Base-by-base conservation (phyloP, 2,888 invertebrate genomes). In the Trichacis sp. region DNA sequence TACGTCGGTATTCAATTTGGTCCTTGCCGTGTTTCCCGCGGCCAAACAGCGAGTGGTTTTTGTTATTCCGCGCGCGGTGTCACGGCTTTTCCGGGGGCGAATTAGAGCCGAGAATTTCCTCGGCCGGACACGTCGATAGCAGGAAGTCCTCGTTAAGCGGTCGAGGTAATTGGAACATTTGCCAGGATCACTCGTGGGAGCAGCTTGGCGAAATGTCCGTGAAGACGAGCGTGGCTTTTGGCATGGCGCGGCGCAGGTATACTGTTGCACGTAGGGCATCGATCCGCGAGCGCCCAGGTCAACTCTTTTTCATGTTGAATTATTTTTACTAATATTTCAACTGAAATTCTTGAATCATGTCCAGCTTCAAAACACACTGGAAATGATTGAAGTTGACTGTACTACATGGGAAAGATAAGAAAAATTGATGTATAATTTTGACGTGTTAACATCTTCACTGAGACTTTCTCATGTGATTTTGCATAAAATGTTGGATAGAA, bases 131-230 rank as follows among this genome's bases (percentile, higher is more conserved):
- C 56, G 59, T 67, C 64, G 66, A 67, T 69, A 64, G 64, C 71
- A 70, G 69, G 64, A 69, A 70, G 69, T 64, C 62, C 50, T 68
- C 52, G 71, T 70, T 68, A 73, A 71, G 68, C 67, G 70, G 68
- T 65, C 56, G 71, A 71, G 73, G 74, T 78, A 78, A 79, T 78
- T 78, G 75, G 74, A 77, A 77, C 77, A 76, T 78, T 79, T 74
- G 76, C 73, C 69, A 66, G 72, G 73, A 71, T 74, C 78, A 77
- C 78, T 75, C 77, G 54, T 64, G 67, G 75, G 76, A 75, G 69
- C 76, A 74, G 65, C 68, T 70, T 56, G 67, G 63, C 60, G 66
- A 70, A 73, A 69, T 52, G 69, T 72, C 71, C 62, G 46, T 53
- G 53, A 66, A 64, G 60, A 65, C 69, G 68, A 63, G 64, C 58